phyloP scores from a whole-genome alignment of 2,888 invertebrate genomes.

The Meiosimyza decipiens region DNA sequence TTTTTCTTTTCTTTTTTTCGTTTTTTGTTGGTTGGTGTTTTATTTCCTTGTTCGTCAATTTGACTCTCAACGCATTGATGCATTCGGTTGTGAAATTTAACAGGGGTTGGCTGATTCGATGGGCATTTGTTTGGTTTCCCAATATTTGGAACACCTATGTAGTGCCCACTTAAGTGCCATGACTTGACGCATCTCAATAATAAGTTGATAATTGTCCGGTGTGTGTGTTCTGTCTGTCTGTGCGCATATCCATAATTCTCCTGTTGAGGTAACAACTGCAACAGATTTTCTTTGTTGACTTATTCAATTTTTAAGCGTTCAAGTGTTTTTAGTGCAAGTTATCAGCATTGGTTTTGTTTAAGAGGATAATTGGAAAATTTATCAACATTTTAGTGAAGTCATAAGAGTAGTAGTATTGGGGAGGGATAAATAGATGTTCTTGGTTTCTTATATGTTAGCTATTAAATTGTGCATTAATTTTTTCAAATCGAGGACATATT shows the following conservation, averaged over 20 bases:
- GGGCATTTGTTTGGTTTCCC: conserved; percentile 36
- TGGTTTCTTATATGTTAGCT: too few species aligned
- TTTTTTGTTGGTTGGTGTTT: conserved; percentile 28
- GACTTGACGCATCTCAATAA: conserved; percentile 38
- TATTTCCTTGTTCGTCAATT: conserved; percentile 19
- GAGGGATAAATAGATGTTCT: too few species aligned
- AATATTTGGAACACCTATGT: conserved; percentile 38
- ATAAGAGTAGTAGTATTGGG: too few species aligned
- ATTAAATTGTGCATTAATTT: too few species aligned
- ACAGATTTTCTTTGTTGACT: not conserved
- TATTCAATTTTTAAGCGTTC: not conserved
- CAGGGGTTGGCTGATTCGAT: not conserved
- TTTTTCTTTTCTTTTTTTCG: conserved; percentile 43
- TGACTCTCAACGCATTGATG: not conserved
- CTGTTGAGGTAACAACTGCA: not conserved
- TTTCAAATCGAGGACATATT: too few species aligned
- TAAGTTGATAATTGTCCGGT: conserved; percentile 42
- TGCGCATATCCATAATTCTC: not conserved
- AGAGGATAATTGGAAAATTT: conserved; percentile 13
- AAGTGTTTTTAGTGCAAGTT: not conserved
- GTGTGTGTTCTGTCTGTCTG: conserved; percentile 32
- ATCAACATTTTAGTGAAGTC: not conserved
- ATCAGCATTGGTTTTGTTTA: conserved; percentile 3
- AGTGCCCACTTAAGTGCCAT: conserved; percentile 35
- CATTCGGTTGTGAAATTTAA: conserved; percentile 11